Base-by-base conservation (phyloP, 1,140 invertebrate genomes). In the Homarus americanus region DNA sequence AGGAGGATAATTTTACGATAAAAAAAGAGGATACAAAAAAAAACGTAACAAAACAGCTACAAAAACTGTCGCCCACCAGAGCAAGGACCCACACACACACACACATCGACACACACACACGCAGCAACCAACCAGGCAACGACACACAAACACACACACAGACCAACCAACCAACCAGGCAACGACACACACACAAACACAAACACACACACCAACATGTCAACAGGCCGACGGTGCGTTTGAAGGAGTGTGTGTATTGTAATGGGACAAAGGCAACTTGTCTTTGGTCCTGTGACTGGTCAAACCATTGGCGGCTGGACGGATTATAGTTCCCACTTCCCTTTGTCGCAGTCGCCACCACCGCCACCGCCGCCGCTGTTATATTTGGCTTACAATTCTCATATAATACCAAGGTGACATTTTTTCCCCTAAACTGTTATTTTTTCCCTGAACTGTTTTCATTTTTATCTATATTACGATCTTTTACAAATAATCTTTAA, bases 141-240 rank as follows among this genome's bases (percentile, higher is more conserved):
- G 44, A 76, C 32, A 40, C 17, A 4, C 53, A 15, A 49, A 58
- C 20, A 58, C 15, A 58, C 4, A 58, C 17, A 58, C 53, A 3
- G 53, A 58, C 53, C 17, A 58, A 58, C 4, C 53, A 24, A 58
- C 53, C 17, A 58, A 58, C 24, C 53, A 32, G 80, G 34, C 32
- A 32, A 17, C 73, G 44, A 76, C 32, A 40, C 41, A 63, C 76
- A n/a, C n/a, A n/a, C n/a, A n/a, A n/a, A n/a, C n/a, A n/a, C n/a
- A n/a, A n/a, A n/a, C n/a, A n/a, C n/a, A n/a, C n/a, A n/a, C n/a
- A n/a, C 63, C 87, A 44, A 76, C 88, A 58, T 90, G 88, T 84
- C 88, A 82, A 82, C 88, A 83, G 79, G 72, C 72, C 88, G n/a
- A n/a, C n/a, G 88, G 88, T 90, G 88, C 80, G 49, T 90, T 90